These are phyloP conservation scores for Heliconius hortense DNA, from an alignment of 2,888 invertebrate species.

Conservation along the genomic window DNA sequence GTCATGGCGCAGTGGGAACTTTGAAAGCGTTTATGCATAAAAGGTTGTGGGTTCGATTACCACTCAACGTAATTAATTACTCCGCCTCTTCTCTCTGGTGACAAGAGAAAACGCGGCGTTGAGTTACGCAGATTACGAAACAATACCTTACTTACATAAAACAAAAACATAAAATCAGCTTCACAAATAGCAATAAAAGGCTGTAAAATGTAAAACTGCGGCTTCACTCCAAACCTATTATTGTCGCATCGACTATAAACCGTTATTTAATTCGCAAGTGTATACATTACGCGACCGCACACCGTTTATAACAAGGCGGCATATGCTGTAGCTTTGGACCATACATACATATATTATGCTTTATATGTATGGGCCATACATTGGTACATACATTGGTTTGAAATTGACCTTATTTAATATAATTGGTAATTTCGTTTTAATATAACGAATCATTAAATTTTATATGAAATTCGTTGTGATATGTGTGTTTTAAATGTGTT, in stretches of 20 bases:
- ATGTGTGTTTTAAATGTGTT: not conserved
- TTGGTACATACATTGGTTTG: constrained; percentile 1
- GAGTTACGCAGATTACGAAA: too few species aligned
- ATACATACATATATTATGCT: too few species aligned
- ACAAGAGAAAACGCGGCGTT: too few species aligned
- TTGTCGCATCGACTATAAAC: constrained; percentile 24
- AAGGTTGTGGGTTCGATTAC: too few species aligned
- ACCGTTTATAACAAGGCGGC: constrained; percentile 32
- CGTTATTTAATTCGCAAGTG: constrained; percentile 30
- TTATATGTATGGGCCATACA: too few species aligned
- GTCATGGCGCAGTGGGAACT: too few species aligned
- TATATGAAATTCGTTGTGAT: not conserved
- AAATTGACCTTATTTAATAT: constrained; percentile 9
- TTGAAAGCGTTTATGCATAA: too few species aligned
- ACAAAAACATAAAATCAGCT: not conserved
- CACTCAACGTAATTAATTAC: too few species aligned
- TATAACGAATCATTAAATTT: constrained; percentile 20
- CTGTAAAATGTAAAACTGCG: constrained; percentile 5
- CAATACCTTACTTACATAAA: not conserved
- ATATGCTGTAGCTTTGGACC: constrained; percentile 17
- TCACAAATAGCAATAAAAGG: constrained; percentile 9
- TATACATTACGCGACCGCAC: constrained; percentile 36
- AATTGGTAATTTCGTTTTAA: constrained; percentile 20
- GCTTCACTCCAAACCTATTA: constrained; percentile 5
- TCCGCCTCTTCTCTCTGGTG: too few species aligned